A percentile compares a stretch with the other conserved stretches of the same genome.
phyloP scores from a whole-genome alignment of 35 echinoderm and acorn worm genomes.

The Ophioderma brevispina region DNA sequence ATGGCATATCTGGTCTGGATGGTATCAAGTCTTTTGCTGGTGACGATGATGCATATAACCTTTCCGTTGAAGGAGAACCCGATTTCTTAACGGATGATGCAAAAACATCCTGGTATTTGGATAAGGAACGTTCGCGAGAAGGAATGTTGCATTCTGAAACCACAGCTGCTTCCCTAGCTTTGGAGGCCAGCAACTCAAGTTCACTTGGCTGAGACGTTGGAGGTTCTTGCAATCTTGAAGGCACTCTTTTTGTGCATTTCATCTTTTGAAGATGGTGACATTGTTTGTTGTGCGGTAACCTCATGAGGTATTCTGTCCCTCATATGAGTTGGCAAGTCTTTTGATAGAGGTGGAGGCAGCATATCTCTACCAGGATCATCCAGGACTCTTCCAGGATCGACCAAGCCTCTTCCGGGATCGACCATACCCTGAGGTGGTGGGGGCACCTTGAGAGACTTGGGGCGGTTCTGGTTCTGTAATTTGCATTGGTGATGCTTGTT shows the following conservation, averaged over 20 bases:
- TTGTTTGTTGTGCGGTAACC: neutral
- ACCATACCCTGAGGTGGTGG: neutral
- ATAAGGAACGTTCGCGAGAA: neutral
- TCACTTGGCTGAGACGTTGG: neutral
- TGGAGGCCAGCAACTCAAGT: neutral
- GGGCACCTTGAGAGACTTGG: neutral
- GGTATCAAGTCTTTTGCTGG: neutral
- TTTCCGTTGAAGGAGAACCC: neutral
- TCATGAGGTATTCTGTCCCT: neutral
- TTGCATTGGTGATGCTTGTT: neutral
- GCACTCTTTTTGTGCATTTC: neutral
- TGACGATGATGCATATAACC: neutral
- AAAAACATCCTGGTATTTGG: neutral
- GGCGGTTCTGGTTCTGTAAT: neutral
- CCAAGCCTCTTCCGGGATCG: no score
- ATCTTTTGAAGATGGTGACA: neutral
- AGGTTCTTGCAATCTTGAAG: neutral
- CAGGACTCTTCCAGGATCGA: no score
- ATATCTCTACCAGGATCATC: no score
- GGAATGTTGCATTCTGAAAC: neutral
- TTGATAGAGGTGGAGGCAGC: no score
- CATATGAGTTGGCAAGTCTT: no score
- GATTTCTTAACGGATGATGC: neutral
- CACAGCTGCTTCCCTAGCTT: neutral
- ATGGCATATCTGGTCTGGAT: neutral